A percentile compares a stretch with the other conserved stretches of the same genome.
These are phyloP conservation scores for Amphipyra berbera DNA, from an alignment of 2,888 invertebrate species.

Conservation along the genomic window DNA sequence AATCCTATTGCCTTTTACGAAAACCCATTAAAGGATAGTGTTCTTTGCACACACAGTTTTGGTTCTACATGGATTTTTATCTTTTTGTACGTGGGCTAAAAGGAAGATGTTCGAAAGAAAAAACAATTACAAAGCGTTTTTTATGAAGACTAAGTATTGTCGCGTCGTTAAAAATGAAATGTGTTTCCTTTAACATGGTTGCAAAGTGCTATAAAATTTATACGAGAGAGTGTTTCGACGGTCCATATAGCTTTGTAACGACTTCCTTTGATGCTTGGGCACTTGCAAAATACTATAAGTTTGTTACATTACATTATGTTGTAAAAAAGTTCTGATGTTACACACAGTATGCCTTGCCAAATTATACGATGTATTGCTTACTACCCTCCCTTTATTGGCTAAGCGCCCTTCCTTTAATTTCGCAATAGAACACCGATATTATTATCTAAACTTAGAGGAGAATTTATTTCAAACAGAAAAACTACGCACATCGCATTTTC, in stretches of 20 bases:
- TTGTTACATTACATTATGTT: slow-evolving; percentile 37
- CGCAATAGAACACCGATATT: slow-evolving; percentile 6
- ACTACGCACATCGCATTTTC: background rate
- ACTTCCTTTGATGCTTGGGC: slow-evolving; percentile 73
- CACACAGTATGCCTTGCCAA: slow-evolving; percentile 22
- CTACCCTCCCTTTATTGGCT: slow-evolving; percentile 13
- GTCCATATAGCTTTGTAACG: slow-evolving; percentile 78
- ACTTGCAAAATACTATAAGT: slow-evolving; percentile 57
- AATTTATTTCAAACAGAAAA: slow-evolving; percentile 1
- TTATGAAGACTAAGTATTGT: slow-evolving; percentile 65
- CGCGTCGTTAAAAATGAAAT: slow-evolving; percentile 79
- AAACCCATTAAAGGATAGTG: no score
- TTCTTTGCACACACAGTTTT: no score
- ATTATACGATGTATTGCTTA: slow-evolving; percentile 9
- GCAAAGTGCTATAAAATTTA: slow-evolving; percentile 79
- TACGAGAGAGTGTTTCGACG: slow-evolving; percentile 73
- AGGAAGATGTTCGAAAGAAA: slow-evolving; percentile 1
- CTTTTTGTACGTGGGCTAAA: background rate
- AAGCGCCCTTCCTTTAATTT: slow-evolving; percentile 11
- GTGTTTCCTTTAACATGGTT: slow-evolving; percentile 76
- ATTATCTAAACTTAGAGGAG: slow-evolving; percentile 14
- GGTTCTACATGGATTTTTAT: no score
- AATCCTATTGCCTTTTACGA: no score
- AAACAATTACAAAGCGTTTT: slow-evolving; percentile 33
- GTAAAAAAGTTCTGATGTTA: slow-evolving; percentile 29